These are phyloP conservation scores for Pterobdella sp. DNA, from an alignment of 2,888 invertebrate genomes.

Conservation along the genomic window DNA sequence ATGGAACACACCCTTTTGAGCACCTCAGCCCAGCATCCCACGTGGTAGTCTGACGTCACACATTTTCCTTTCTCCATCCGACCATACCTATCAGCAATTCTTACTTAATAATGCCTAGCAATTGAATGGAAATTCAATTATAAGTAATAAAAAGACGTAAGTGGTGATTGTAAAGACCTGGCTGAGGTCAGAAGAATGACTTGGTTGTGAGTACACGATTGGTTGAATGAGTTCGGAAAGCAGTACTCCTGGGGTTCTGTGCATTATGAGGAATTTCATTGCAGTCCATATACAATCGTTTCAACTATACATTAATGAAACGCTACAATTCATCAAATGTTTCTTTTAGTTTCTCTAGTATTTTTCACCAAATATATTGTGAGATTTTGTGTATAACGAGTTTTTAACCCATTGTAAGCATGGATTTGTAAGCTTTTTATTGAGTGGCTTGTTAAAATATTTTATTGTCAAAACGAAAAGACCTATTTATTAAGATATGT, in stretches of 20 bases:
- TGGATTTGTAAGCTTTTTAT: too few species aligned
- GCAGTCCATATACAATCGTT: too few species aligned
- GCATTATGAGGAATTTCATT: too few species aligned
- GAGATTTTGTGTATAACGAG: too few species aligned
- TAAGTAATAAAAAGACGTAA: background rate
- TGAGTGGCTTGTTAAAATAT: too few species aligned
- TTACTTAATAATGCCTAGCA: background rate
- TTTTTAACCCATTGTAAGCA: too few species aligned
- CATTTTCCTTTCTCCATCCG: slow-evolving; percentile 32
- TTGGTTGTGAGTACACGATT: slow-evolving; percentile 24
- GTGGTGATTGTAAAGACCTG: background rate
- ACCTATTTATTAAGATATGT: too few species aligned
- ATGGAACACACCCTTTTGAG: slow-evolving; percentile 13
- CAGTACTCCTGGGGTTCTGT: slow-evolving; percentile 33
- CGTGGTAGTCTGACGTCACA: slow-evolving; percentile 31
- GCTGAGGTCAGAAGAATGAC: slow-evolving; percentile 33
- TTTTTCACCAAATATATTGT: too few species aligned
- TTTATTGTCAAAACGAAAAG: too few species aligned
- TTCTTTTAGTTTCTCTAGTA: too few species aligned
- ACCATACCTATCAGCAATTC: slow-evolving; percentile 23
- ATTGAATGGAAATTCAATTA: background rate
- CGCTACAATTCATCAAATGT: too few species aligned
- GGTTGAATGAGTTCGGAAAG: slow-evolving; percentile 33
- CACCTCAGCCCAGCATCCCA: slow-evolving; percentile 32
- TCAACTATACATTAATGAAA: too few species aligned